phyloP scores from a whole-genome alignment of 92 coral and sea anemone species.

The Scolanthus callimorphus region DNA sequence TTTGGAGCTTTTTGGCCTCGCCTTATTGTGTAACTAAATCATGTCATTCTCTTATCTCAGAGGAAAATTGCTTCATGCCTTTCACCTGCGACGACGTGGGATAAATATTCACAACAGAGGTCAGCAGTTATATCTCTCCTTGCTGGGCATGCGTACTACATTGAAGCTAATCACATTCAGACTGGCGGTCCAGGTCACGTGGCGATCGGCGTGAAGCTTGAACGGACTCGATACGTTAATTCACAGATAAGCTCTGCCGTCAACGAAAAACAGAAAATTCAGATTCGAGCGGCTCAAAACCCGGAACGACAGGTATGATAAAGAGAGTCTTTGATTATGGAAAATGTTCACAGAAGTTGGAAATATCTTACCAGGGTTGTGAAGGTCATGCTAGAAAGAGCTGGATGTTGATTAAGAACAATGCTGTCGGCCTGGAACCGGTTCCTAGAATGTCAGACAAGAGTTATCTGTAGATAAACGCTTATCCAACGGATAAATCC shows the following conservation, averaged over 20 bases:
- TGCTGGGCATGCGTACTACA: slow-evolving; percentile 55
- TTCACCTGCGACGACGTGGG: slow-evolving; percentile 59
- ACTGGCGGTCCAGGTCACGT: slow-evolving; percentile 46
- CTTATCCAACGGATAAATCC: too few species aligned
- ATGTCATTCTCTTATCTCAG: slow-evolving; percentile 25
- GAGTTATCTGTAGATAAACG: too few species aligned
- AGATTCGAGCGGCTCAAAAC: slow-evolving; percentile 19
- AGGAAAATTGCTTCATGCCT: slow-evolving; percentile 71
- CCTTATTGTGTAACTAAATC: too few species aligned
- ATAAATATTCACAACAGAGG: slow-evolving; percentile 48
- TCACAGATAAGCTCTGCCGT: slow-evolving; percentile 73
- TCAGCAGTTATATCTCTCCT: slow-evolving; percentile 64
- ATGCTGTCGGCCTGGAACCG: too few species aligned
- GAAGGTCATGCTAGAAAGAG: too few species aligned
- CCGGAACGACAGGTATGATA: slow-evolving; percentile 70
- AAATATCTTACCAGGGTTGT: too few species aligned
- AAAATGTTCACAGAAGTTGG: too few species aligned
- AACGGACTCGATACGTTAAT: slow-evolving; percentile 61
- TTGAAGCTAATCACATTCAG: slow-evolving; percentile 71
- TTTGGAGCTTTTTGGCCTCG: too few species aligned
- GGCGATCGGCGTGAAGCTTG: slow-evolving; percentile 65
- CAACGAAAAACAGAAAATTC: slow-evolving; percentile 67
- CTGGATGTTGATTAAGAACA: too few species aligned
- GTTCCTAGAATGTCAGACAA: too few species aligned
- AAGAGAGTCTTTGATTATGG: too few species aligned